phyloP scores from a whole-genome alignment of 2,113 vertebrate species.

The Oceanites oceanicus region DNA sequence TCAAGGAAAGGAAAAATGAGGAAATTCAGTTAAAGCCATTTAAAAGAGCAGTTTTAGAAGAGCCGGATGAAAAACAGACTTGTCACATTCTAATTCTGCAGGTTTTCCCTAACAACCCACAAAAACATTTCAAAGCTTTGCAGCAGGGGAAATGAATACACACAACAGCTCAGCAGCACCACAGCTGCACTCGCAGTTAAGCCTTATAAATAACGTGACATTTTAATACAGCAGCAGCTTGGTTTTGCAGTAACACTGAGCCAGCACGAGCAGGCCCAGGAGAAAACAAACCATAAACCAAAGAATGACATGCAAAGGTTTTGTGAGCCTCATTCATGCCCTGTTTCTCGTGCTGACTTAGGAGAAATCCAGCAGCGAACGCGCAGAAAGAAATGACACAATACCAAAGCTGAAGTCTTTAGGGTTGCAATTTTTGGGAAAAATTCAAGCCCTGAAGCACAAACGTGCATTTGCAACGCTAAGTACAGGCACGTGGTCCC shows the following conservation, averaged over 20 bases:
- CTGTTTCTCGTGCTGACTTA: accelerated
- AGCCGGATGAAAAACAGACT: background rate
- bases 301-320: background rate
- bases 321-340: background rate
- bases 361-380: background rate
- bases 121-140: background rate
- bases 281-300: background rate
- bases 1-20: background rate
- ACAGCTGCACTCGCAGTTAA: background rate
- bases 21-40: background rate
- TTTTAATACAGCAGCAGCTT: background rate
- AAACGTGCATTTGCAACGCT: accelerated
- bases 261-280: background rate
- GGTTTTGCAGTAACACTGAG: background rate
- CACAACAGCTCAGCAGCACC: accelerated
- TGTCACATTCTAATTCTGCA: background rate
- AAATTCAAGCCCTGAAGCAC: background rate
- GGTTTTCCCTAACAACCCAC: background rate
- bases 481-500: accelerated
- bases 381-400: accelerated
- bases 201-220: background rate
- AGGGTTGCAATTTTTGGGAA: background rate
- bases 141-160: background rate
- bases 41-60: background rate
- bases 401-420: accelerated